Conservation (phyloP, 2,797 vertebrate species). For the Phoebastria nigripes region DNA sequence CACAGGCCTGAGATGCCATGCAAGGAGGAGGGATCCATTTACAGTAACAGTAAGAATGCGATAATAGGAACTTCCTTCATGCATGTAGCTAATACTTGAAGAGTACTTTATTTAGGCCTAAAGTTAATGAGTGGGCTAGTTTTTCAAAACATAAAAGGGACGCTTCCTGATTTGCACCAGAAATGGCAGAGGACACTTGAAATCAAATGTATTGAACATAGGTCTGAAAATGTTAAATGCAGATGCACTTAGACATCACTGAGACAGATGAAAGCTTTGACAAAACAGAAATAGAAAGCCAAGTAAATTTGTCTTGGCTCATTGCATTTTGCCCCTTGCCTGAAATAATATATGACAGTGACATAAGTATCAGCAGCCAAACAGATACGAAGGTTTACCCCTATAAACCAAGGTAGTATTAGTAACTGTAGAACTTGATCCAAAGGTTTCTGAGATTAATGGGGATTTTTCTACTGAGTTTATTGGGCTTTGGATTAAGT, state of each 20-base stretch:
- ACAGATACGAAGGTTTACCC: not conserved
- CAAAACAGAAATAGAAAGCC: not conserved
- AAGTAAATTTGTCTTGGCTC: not conserved
- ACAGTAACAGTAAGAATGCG: not conserved
- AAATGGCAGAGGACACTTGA: not conserved
- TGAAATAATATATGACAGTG: not conserved
- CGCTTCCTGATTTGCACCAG: not conserved
- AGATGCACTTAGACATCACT: not conserved
- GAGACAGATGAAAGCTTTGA: not conserved
- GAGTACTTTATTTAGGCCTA: not conserved
- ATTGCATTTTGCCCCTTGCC: not conserved
- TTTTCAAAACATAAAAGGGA: not conserved
- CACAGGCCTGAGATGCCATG: conserved; percentile 12
- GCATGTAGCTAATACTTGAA: not conserved
- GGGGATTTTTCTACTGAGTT: not conserved
- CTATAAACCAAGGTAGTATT: not conserved
- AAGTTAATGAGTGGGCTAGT: not conserved
- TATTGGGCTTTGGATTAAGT: not conserved
- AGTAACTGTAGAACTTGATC: not conserved
- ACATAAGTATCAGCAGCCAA: not conserved
- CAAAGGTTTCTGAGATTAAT: not conserved
- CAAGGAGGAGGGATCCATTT: conserved; percentile 10
- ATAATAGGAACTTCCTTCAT: conserved; percentile 9
- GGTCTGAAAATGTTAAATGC: not conserved
- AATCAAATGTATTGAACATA: not conserved